Conservation (phyloP, 2,888 invertebrate species). For the Pandemis cinnamomeana region DNA sequence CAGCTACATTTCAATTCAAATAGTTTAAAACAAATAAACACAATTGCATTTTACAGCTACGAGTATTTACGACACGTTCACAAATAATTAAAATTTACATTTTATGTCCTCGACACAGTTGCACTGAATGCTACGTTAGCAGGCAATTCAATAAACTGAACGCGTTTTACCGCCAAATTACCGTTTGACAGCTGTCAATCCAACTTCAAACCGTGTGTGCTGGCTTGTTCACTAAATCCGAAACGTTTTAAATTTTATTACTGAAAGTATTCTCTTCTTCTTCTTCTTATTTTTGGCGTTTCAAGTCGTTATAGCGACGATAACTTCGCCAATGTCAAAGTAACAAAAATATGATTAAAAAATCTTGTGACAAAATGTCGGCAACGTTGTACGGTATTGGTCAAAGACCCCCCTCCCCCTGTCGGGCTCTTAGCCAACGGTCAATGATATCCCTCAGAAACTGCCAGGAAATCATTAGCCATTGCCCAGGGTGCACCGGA, state of each 20-base stretch:
- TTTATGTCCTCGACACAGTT: constrained; percentile 31
- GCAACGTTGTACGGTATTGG: too few species aligned
- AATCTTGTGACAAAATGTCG: too few species aligned
- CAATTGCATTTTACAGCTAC: background rate
- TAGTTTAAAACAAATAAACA: background rate
- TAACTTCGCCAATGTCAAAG: too few species aligned
- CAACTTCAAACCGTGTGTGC: background rate
- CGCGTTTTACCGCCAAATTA: constrained; percentile 28
- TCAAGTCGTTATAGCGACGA: too few species aligned
- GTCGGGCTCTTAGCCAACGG: too few species aligned
- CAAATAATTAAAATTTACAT: background rate
- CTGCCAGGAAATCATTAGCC: too few species aligned
- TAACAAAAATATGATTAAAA: too few species aligned
- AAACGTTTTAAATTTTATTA: constrained; percentile 7
- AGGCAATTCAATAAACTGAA: constrained; percentile 13
- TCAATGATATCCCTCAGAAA: too few species aligned
- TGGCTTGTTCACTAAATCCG: background rate
- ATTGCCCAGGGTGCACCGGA: too few species aligned
- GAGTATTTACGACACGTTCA: background rate
- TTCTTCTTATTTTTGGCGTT: too few species aligned
- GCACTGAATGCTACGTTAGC: constrained; percentile 8
- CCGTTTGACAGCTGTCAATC: constrained; percentile 37
- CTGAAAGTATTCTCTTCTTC: background rate
- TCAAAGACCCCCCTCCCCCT: too few species aligned
- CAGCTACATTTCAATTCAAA: background rate